A percentile compares a stretch with the other conserved stretches of the same genome.
Conservation (phyloP, 1,140 invertebrate genomes). For the Drosophila novamexicana region DNA sequence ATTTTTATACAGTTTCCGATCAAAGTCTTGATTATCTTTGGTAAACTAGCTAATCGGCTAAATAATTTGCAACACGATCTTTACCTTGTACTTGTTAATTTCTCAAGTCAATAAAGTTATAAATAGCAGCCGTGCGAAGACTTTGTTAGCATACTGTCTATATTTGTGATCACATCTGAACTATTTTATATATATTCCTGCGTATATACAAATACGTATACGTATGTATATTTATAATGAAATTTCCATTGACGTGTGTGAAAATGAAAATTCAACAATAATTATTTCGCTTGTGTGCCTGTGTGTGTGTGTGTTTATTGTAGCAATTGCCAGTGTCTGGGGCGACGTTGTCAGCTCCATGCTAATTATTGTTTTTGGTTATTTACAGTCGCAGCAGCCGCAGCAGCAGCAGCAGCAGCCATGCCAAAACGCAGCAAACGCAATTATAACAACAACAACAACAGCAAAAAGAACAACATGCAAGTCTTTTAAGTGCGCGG, state of each 20-base stretch:
- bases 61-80: conserved; percentile 37
- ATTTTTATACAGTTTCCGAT: neutral
- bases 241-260: conserved; percentile 50
- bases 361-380: conserved; percentile 62
- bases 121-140: conserved; percentile 40
- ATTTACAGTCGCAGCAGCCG: conserved; percentile 27
- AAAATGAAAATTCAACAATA: conserved; percentile 72
- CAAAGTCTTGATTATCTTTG: conserved; percentile 17
- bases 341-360: conserved; percentile 43
- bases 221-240: conserved; percentile 44
- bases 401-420: conserved; percentile 39
- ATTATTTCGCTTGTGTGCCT: conserved; percentile 23
- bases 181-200: conserved; percentile 24
- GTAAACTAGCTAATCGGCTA: conserved; percentile 26
- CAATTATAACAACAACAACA: conserved; percentile 32
- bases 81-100: conserved; percentile 47
- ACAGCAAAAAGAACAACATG: conserved; percentile 44
- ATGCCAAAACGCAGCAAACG: conserved; percentile 35
- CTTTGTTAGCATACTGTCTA: conserved; percentile 34
- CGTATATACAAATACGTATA: conserved; percentile 9
- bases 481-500: conserved; percentile 43
- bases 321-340: conserved; percentile 66
- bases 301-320: conserved; percentile 30
- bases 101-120: conserved; percentile 44
- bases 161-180: conserved; percentile 42